Percentiles rank a stretch among this genome's conserved stretches.
Conservation (phyloP, 2,797 vertebrate species). For the Pipistrellus pygmaeus region DNA sequence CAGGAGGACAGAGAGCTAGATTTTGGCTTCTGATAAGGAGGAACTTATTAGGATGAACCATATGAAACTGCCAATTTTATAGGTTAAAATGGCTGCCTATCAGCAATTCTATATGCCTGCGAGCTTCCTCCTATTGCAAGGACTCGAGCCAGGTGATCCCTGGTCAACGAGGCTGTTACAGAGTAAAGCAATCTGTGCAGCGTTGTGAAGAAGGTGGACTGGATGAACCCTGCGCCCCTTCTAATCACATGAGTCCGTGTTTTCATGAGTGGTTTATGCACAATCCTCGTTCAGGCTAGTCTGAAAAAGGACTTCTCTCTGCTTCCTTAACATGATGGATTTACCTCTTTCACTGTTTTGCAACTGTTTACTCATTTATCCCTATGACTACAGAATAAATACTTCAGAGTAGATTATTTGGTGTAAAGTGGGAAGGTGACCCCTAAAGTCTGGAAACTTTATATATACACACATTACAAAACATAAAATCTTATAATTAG, state of each 20-base stretch:
- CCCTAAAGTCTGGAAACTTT: background rate
- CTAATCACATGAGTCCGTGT: background rate
- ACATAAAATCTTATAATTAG: slow-evolving; percentile 1
- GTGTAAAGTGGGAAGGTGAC: background rate
- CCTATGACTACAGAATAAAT: background rate
- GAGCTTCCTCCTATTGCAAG: background rate
- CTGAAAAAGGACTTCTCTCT: background rate
- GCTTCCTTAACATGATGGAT: no score
- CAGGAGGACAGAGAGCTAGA: background rate
- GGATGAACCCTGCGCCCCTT: rapidly evolving
- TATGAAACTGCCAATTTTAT: background rate
- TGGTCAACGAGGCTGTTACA: background rate
- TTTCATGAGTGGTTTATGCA: background rate
- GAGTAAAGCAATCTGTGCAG: background rate
- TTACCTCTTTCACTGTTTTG: background rate
- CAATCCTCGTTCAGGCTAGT: background rate
- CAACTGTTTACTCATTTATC: background rate
- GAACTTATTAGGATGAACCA: background rate
- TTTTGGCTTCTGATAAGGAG: background rate
- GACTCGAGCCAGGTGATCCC: background rate
- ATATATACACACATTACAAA: background rate
- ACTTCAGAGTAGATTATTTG: background rate
- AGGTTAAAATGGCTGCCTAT: background rate
- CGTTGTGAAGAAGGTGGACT: background rate
- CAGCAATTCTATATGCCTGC: background rate